Evolutionary conservation across 2,113 vertebrate genomes (phyloP), one percentile per base, ranked within the genome.

Genomic region (Accipiter virgatus): DNA sequence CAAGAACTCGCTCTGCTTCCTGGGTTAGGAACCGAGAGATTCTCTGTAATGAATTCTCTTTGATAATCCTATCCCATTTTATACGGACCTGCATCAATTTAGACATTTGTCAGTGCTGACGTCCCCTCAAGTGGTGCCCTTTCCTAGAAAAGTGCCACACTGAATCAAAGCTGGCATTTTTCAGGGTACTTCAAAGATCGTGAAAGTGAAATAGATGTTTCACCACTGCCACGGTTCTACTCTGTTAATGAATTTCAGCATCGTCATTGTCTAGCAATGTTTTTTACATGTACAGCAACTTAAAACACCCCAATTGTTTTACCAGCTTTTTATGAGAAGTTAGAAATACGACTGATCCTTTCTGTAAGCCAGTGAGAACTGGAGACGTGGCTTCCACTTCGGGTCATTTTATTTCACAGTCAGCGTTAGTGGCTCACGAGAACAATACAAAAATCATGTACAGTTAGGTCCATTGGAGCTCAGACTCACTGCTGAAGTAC

Each of bases 31-130:
- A 20, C 31, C 0, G 16, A 27, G 52, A 26, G 16, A 2, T 48
- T 12, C 75, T 31, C 42, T 3, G 8, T 9, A 2, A 26, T 2
- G 38, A 36, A 16, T 58, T 31, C 81, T 65, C 62, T 12, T 52
- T 5, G 13, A 7, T 26, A 3, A 27, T 34, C 78, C 67, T 15
- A 1, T 11, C 66, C 48, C n/a, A 1, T 48, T 50, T 36, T 5
- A 5, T 2, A 7, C 71, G 1, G 32, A 2, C 8, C 48, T 7
- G 42, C 77, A 5, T 4, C 48, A 5, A 2, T 4, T 3, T 1
- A 36, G 91, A 11, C 5, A 0, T 21, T 17, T 4, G 8, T 17
- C 25, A 17, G 67, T 36, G 85, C 86, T 25, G 72, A 16, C 14
- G 21, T 61, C 75, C 66, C 80, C 50, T 72, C 71, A 7, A 15